These are phyloP conservation scores for Scaeva pyrastri DNA, from an alignment of 2,888 invertebrate genomes.

Conservation along the genomic window DNA sequence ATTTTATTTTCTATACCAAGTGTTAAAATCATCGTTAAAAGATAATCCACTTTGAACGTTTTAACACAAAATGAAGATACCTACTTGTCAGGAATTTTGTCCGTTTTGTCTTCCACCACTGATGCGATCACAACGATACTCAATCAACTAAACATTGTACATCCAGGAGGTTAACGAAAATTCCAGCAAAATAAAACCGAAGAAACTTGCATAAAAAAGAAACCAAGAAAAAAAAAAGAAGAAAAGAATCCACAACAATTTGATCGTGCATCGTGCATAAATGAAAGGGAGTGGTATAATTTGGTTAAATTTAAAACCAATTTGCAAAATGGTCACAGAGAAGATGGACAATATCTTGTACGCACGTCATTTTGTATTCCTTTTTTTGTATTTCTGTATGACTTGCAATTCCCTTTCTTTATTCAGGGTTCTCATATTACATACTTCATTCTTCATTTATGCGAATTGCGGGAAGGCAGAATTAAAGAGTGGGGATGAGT, in stretches of 20 bases:
- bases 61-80: too few species aligned
- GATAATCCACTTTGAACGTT: too few species aligned
- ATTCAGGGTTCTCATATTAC: conserved; percentile 57
- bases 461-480: neutral
- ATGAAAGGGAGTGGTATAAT: conserved; percentile 57
- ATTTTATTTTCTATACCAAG: too few species aligned
- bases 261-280: conserved; percentile 19
- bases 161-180: neutral
- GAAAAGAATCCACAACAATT: conserved; percentile 5
- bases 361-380: neutral
- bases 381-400: too few species aligned
- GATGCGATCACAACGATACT: neutral
- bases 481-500: conserved; percentile 39
- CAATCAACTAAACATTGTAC: neutral
- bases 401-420: conserved; percentile 21
- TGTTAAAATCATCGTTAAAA: too few species aligned
- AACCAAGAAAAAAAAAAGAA: neutral
- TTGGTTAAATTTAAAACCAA: conserved; percentile 41
- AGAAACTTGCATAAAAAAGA: conserved; percentile 16
- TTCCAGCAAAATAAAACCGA: neutral
- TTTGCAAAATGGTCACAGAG: conserved; percentile 37
- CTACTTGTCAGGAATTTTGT: neutral
- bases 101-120: neutral
- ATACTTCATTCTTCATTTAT: neutral
- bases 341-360: conserved; percentile 25